Evolutionary conservation across 2,888 invertebrate genomes (phyloP).

Genomic region (Odontocolon sp.): DNA sequence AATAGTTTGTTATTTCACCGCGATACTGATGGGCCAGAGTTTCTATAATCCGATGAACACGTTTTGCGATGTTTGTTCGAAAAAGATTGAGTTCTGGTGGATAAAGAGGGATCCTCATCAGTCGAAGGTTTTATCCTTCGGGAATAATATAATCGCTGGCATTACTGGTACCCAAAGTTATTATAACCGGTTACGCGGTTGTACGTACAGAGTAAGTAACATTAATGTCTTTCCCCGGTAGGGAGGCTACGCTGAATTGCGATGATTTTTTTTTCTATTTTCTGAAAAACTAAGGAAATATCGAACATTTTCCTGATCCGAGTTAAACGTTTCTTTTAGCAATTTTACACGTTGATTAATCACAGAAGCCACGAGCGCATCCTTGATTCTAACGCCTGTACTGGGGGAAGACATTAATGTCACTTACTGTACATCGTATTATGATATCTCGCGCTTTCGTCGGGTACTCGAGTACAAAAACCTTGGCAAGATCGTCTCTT

Average conservation of each 20-base stretch:
- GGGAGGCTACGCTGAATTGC: background rate
- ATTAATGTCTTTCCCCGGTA: background rate
- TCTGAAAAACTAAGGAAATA: too few relatives aligned
- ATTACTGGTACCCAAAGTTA: constrained; percentile 48
- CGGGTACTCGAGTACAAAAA: background rate
- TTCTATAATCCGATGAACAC: constrained; percentile 8
- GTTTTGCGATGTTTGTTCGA: constrained; percentile 4
- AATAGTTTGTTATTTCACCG: background rate
- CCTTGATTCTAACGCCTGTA: too few relatives aligned
- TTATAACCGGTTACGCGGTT: constrained; percentile 55
- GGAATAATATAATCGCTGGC: constrained; percentile 54
- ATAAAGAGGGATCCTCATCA: constrained; percentile 44
- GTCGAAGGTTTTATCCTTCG: constrained; percentile 51
- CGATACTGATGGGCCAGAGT: background rate
- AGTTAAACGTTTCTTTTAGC: too few relatives aligned
- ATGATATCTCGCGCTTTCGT: constrained; percentile 6
- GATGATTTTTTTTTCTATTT: too few relatives aligned
- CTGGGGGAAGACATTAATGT: too few relatives aligned
- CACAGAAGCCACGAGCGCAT: too few relatives aligned
- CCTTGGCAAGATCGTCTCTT: background rate
- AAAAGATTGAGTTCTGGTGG: constrained; percentile 4
- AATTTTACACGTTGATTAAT: too few relatives aligned
- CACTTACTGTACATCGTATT: constrained; percentile 19
- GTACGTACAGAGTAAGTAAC: constrained; percentile 3
- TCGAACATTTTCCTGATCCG: too few relatives aligned